Base-by-base conservation (phyloP, 2,888 invertebrate genomes). In the Belgica antarctica region DNA sequence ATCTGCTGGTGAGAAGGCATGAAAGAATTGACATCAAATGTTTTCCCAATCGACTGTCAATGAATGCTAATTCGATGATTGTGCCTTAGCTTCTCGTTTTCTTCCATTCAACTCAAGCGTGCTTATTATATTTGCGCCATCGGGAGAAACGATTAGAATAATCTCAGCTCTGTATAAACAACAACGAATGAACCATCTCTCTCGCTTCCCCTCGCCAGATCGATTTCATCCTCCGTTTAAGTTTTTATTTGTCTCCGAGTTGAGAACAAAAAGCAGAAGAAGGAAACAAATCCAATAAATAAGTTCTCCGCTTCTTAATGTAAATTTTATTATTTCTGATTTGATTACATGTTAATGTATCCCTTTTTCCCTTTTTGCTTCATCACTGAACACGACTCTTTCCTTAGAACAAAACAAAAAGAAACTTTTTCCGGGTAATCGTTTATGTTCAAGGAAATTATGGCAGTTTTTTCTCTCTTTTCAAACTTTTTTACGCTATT, bases 61-160 rank as follows among this genome's bases (percentile, higher is more conserved):
- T 66, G 66, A 66, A 66, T 66, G 66, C 68, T 68, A 68, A 68
- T 68, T 52, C 31, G 17, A 68, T 68, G 57, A 68, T 68, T 47
- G 28, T 57, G 17, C 57, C 27, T 59, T 10, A 10, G 59, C 25
- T 52, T 22, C 17, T n/a, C n/a, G n/a, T 31, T 46, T 59, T 27
- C 59, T 27, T n/a, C n/a, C n/a, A n/a, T n/a, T 59, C 12, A 3
- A n/a, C 52, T 15, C 24, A 8, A 22, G 17, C 19, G 15, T 41
- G 17, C 25, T 25, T 59, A 25, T 59, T 22, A 59, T 59, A 59
- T 65, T 27, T 24, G 3, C 12, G 8, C 27, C 65, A 27, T 65
- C 19, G 65, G 25, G 47, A 28, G 47, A 65, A 65, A 47, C 65
- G 17, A 47, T 65, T 65, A 41, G 46, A 65, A 47, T 62, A 62